Base-by-base conservation (phyloP, 2,113 vertebrate genomes). In the Heterotis niloticus region DNA sequence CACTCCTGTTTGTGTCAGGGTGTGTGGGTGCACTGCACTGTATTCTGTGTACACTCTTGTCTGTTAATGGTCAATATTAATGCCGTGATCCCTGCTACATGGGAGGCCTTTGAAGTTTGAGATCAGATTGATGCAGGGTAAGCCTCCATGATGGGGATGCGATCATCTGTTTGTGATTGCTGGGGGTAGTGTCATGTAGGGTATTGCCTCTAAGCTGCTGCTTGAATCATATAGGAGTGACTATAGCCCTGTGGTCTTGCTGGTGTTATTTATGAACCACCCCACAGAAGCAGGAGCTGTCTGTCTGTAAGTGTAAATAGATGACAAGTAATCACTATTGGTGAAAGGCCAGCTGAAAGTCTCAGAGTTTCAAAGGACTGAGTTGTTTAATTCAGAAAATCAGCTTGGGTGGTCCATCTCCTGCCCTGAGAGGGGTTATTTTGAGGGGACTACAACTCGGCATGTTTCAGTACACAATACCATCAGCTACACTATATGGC, bases 21-120 rank as follows among this genome's bases (percentile, higher is more conserved):
- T 34, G 51, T 29, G 14, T 34, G 1, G 28, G 14, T 44, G 44
- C 5, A 10, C 12, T 54, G 29, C 14, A 54, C 57, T 70, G 51
- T 10, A 10, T 65, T 56, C 24, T 72, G 73, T 79, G 59, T 79
- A 67, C 57, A 66, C 76, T 16, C 75, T 52, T 20, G 1, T 64
- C 23, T 14, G 13, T 24, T 66, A 79, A 34, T 64, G 23, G 69
- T 71, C 79, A 80, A 83, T 78, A 73, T 82, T 83, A 78, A 65
- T 66, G 73, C 77, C 64, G 78, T 85, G 77, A 86, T 64, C 78
- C 73, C 76, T 74, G 77, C 79, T 75, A 82, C 79, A 59, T 81
- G 17, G 72, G 72, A 16, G 52, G 81, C 64, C 79, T 89, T 89
- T 90, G 83, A 88, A 83, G 84, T 86, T 77, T 78, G 76, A 52